Evolutionary conservation across 2,113 vertebrate genomes (phyloP).

Genomic region (Sebastes schlegelii): DNA sequence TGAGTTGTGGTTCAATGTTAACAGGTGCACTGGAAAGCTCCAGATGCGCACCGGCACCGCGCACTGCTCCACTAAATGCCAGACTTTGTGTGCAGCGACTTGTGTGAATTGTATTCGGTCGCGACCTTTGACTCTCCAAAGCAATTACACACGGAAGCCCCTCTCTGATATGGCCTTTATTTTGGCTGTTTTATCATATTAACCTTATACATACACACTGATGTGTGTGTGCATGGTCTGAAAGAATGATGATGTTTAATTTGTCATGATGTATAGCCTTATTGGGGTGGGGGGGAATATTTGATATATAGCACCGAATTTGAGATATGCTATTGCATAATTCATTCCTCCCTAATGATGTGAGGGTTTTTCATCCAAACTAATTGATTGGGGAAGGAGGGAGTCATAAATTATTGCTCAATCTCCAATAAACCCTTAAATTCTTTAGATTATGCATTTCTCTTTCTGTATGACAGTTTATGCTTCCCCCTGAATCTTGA

Average conservation of each 20-base stretch:
- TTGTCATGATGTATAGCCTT: constrained; percentile 15
- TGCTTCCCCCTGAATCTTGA: too few relatives aligned
- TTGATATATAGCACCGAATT: constrained; percentile 50
- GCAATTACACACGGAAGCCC: constrained; percentile 38
- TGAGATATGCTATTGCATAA: constrained; percentile 49
- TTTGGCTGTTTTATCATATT: background rate
- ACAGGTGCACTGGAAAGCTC: constrained; percentile 67
- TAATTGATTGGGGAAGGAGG: constrained; percentile 66
- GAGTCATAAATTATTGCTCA: constrained; percentile 62
- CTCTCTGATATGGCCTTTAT: background rate
- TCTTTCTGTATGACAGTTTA: background rate
- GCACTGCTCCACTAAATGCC: constrained; percentile 30
- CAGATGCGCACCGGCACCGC: constrained; percentile 52
- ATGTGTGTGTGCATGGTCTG: background rate
- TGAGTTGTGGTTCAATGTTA: constrained; percentile 49
- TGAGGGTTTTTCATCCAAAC: constrained; percentile 59
- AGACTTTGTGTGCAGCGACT: constrained; percentile 12
- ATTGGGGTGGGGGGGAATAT: background rate
- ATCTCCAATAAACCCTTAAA: constrained; percentile 33
- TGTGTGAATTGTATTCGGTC: constrained; percentile 6
- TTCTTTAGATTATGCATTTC: constrained; percentile 42
- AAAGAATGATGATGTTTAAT: background rate
- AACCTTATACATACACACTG: background rate
- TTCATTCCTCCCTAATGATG: constrained; percentile 58
- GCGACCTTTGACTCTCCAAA: constrained; percentile 42